Evolutionary conservation across 2,888 invertebrate genomes (phyloP), one percentile per base, ranked within the genome.

Genomic region (Clanis bilineata): DNA sequence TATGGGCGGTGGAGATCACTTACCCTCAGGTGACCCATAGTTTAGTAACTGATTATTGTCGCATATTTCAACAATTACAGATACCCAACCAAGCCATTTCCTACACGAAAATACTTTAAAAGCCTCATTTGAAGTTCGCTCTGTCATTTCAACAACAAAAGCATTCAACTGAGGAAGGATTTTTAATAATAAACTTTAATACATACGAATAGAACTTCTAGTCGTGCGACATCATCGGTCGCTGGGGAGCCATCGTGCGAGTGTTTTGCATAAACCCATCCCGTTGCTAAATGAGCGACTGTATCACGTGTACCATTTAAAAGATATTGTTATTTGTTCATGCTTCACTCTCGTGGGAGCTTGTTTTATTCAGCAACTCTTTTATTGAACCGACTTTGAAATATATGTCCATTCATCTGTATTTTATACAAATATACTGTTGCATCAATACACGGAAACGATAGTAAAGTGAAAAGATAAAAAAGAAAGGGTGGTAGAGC

Each of bases 261-360:
- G 60, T 62, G 62, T 67, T 65, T 41, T 66, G 64, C 67, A 68
- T 69, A 69, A 69, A 66, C 63, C 66, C 64, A 66, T 69, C 18
- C 32, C 22, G 44, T 12, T 10, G 51, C 32, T 41, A 51, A 51
- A 51, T 51, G 51, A 51, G 28, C 51, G 51, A 28, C 51, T 21
- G 44, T 44, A 51, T 51, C 51, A 32, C 51, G 32, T 51, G 51
- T 51, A 51, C 15, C 51, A 28, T 32, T 51, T 51, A 51, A 51
- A 51, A 32, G 18, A 32, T 28, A 51, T 51, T 51, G 51, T 51
- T 51, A 32, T 51, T 41, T 51, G 51, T 51, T 51, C 28, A 28
- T 51, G 32, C 51, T 51, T 51, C 28, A 51, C 10, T 22, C 51
- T 28, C 28, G 10, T 32, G 51, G 28, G 51, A 18, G 18, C 28